These are phyloP conservation scores for Phrynosoma blainvillii DNA, from an alignment of 2,113 vertebrate species.

Conservation along the genomic window DNA sequence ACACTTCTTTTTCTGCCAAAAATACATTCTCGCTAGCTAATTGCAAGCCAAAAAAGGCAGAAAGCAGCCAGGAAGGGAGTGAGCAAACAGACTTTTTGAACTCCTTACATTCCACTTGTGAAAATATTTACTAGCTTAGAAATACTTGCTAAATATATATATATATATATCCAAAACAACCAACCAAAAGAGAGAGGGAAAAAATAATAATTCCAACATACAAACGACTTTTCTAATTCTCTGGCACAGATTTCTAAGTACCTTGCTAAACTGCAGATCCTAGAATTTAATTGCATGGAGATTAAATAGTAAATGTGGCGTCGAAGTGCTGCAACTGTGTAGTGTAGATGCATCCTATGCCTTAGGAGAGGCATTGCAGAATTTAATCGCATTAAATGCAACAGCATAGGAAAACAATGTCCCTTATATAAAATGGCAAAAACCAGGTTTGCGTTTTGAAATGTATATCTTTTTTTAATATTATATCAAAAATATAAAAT, in stretches of 20 bases:
- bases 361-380: background rate
- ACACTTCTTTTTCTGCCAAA: background rate
- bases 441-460: too few species aligned
- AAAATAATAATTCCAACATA: background rate
- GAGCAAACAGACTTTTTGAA: background rate
- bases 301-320: too few species aligned
- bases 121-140: constrained; percentile 3
- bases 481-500: too few species aligned
- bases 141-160: background rate
- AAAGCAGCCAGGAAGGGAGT: background rate
- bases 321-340: too few species aligned
- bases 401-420: too few species aligned
- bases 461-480: too few species aligned
- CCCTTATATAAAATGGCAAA: too few species aligned
- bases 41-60: background rate
- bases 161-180: background rate
- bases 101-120: background rate
- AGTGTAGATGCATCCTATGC: background rate
- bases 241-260: too few species aligned
- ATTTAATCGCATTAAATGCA: too few species aligned
- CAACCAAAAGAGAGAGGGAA: background rate
- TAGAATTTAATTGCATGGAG: too few species aligned
- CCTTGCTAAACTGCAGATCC: too few species aligned
- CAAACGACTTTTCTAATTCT: too few species aligned
- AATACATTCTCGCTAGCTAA: background rate